Conservation (phyloP, 2,797 vertebrate genomes). For the Phrynocephalus forsythii region DNA sequence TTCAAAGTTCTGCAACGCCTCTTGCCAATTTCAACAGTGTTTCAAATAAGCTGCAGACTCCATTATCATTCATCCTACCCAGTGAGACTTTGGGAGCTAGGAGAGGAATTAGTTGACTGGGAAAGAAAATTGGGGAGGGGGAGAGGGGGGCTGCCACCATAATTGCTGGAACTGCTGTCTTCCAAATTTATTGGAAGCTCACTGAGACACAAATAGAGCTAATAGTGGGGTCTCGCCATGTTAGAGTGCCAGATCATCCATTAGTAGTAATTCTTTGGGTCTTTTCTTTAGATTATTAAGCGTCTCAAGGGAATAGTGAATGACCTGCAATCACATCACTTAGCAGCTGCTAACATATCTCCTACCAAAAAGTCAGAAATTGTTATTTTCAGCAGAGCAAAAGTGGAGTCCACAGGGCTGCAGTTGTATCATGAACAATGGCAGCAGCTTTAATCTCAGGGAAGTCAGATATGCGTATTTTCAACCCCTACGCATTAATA, state of each 20-base stretch:
- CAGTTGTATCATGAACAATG: neutral
- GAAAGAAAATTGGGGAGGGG: slow-evolving; percentile 34
- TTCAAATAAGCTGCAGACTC: slow-evolving; percentile 17
- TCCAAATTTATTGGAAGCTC: slow-evolving; percentile 47
- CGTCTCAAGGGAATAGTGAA: slow-evolving; percentile 50
- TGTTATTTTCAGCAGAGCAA: slow-evolving; percentile 12
- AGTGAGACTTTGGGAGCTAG: slow-evolving; percentile 18
- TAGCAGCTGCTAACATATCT: slow-evolving; percentile 43
- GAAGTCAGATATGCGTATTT: neutral
- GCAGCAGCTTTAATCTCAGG: neutral
- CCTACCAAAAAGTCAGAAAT: slow-evolving; percentile 42
- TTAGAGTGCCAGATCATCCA: slow-evolving; percentile 52
- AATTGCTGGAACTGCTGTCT: slow-evolving; percentile 36
- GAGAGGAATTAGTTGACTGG: slow-evolving; percentile 17
- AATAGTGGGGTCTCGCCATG: slow-evolving; percentile 11
- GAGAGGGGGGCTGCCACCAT: neutral
- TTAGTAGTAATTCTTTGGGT: slow-evolving; percentile 59
- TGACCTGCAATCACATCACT: slow-evolving; percentile 56
- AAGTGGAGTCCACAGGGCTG: neutral
- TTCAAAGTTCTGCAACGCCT: neutral
- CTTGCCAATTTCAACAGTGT: accelerated
- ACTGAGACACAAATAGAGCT: slow-evolving; percentile 43
- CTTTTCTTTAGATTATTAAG: slow-evolving; percentile 56
- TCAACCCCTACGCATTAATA: neutral
- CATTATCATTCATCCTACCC: neutral